Evolutionary conservation across 2,113 vertebrate genomes (phyloP).

Genomic region (Oncorhynchus tshawytscha): DNA sequence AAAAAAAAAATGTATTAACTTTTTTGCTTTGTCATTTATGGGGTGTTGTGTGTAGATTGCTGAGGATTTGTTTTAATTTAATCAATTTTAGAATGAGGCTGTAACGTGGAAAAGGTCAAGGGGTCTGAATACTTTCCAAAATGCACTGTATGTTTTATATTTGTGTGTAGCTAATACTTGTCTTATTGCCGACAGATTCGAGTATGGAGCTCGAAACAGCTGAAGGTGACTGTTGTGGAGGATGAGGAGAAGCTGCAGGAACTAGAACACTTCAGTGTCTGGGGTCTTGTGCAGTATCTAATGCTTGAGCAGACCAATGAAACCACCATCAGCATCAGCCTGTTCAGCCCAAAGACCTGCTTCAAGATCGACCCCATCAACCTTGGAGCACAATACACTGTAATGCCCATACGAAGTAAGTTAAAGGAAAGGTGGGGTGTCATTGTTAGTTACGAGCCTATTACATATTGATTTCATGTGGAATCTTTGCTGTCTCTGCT

Average conservation of each 20-base stretch:
- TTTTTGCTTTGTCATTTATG: too few species aligned
- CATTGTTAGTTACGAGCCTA: not conserved
- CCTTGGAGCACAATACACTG: constrained; percentile 60
- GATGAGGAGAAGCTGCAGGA: constrained; percentile 85
- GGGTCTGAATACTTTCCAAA: too few species aligned
- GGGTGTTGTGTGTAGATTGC: too few species aligned
- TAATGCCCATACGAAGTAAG: constrained; percentile 80
- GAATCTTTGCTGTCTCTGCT: not conserved
- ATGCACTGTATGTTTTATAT: not conserved
- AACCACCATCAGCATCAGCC: constrained; percentile 79
- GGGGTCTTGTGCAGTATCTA: constrained; percentile 77
- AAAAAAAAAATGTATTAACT: too few species aligned
- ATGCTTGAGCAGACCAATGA: constrained; percentile 86
- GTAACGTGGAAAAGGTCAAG: too few species aligned
- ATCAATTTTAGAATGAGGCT: too few species aligned
- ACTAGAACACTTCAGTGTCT: constrained; percentile 80
- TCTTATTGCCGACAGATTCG: constrained; percentile 73
- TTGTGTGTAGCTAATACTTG: too few species aligned
- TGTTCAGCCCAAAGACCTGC: constrained; percentile 87
- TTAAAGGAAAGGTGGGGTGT: constrained; percentile 9
- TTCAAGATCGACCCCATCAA: constrained; percentile 82
- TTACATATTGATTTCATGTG: not conserved
- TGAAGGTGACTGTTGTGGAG: constrained; percentile 83
- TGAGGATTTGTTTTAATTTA: too few species aligned
- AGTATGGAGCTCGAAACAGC: constrained; percentile 79